phyloP scores from a whole-genome alignment of 2,113 vertebrate species.

The Emydocephalus ijimae region DNA sequence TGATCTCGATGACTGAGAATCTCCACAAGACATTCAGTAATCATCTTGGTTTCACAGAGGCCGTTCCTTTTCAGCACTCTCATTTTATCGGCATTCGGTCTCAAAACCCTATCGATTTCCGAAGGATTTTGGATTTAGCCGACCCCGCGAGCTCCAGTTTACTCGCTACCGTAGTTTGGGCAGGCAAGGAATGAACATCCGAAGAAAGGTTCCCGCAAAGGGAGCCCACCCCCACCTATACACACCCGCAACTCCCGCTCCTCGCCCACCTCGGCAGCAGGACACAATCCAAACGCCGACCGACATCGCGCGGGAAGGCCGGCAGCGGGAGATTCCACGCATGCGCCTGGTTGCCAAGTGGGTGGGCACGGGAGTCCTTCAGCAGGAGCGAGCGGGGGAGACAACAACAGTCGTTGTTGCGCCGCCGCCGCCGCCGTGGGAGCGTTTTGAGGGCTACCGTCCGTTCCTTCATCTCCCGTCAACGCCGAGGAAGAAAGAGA shows the following conservation, averaged over 20 bases:
- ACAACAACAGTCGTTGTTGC: background rate
- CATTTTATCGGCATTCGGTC: background rate
- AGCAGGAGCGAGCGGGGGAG: background rate
- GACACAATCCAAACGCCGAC: background rate
- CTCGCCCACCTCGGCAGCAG: background rate
- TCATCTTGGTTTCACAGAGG: background rate
- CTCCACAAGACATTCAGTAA: background rate
- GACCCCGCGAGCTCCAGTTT: background rate
- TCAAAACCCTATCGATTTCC: background rate
- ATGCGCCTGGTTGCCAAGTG: constrained; percentile 49
- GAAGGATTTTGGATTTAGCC: background rate
- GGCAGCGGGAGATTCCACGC: constrained; percentile 44
- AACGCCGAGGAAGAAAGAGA: background rate
- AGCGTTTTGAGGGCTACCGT: background rate
- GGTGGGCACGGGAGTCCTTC: constrained; percentile 25
- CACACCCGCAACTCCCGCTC: background rate
- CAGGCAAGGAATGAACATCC: background rate
- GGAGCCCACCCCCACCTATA: fast-evolving
- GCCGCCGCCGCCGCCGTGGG: background rate
- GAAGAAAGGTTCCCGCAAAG: background rate
- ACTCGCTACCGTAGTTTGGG: background rate
- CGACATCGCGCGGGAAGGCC: constrained; percentile 19
- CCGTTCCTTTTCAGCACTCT: too few relatives aligned
- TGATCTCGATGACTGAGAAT: too few relatives aligned
- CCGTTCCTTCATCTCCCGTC: background rate